Conservation (phyloP, 2,797 vertebrate genomes). For the Bradypodion ventrale region DNA sequence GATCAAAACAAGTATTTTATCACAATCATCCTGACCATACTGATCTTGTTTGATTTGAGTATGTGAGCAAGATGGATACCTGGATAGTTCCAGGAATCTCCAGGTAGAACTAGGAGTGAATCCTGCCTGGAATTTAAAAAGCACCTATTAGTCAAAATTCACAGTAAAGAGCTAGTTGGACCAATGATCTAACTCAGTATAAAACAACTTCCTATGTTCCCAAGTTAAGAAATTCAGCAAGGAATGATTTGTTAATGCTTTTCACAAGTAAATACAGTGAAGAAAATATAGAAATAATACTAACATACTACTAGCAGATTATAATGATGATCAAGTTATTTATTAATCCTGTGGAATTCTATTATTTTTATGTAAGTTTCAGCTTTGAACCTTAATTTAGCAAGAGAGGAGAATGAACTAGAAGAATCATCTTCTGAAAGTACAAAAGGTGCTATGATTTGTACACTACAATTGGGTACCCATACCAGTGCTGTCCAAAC, state of each 20-base stretch:
- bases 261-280: not conserved
- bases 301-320: not conserved
- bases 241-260: not conserved
- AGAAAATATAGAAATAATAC: not conserved
- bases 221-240: not conserved
- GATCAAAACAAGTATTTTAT: not conserved
- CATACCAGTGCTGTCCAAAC: conserved; percentile 57
- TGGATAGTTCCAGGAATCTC: too few species aligned
- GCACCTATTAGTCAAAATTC: too few species aligned
- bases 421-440: conserved; percentile 10
- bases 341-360: not conserved
- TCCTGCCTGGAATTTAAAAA: too few species aligned
- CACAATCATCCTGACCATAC: too few species aligned
- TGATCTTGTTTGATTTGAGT: too few species aligned
- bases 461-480: conserved; percentile 62
- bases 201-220: too few species aligned
- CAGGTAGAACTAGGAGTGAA: too few species aligned
- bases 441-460: conserved; percentile 44
- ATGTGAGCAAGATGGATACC: too few species aligned
- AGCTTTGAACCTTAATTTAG: not conserved
- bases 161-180: too few species aligned
- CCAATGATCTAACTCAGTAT: too few species aligned
- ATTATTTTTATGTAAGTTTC: not conserved
- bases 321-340: not conserved
- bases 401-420: conserved; percentile 5